Conservation (phyloP, 2,888 invertebrate genomes). For the Chromoteleia sp. region DNA sequence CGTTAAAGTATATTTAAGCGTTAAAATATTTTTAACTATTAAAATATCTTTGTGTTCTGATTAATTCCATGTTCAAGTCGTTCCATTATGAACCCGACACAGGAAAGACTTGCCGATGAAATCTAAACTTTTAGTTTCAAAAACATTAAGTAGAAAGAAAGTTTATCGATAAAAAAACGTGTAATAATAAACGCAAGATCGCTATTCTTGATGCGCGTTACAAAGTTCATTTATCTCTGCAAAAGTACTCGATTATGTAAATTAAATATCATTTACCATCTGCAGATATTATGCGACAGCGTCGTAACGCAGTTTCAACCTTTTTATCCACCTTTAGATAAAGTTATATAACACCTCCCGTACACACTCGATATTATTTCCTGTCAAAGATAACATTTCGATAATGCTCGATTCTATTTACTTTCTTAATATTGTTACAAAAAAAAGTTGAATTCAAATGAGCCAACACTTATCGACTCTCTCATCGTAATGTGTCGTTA, state of each 20-base stretch:
- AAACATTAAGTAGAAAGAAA: not conserved
- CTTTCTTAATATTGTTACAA: not conserved
- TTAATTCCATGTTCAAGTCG: slow-evolving; percentile 4
- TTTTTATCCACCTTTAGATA: slow-evolving; percentile 2
- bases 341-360: slow-evolving; percentile 15
- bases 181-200: not conserved
- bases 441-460: not conserved
- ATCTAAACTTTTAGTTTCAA: not conserved
- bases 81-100: not conserved
- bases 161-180: not conserved
- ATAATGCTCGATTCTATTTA: slow-evolving; percentile 18
- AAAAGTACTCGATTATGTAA: slow-evolving; percentile 17
- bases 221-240: slow-evolving; percentile 2
- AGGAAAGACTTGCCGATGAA: not conserved
- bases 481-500: slow-evolving; percentile 10
- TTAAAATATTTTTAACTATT: too few relatives aligned
- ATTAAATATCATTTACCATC: slow-evolving; percentile 3
- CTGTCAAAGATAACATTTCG: slow-evolving; percentile 9
- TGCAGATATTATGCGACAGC: slow-evolving; percentile 14
- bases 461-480: slow-evolving; percentile 7
- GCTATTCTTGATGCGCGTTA: not conserved
- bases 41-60: too few relatives aligned
- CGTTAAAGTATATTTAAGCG: too few relatives aligned
- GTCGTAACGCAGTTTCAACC: not conserved
- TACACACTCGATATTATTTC: not conserved